phyloP scores from a whole-genome alignment of 30 jellyfish, hydroid and myxozoan genomes.

The Morbakka virulenta region DNA sequence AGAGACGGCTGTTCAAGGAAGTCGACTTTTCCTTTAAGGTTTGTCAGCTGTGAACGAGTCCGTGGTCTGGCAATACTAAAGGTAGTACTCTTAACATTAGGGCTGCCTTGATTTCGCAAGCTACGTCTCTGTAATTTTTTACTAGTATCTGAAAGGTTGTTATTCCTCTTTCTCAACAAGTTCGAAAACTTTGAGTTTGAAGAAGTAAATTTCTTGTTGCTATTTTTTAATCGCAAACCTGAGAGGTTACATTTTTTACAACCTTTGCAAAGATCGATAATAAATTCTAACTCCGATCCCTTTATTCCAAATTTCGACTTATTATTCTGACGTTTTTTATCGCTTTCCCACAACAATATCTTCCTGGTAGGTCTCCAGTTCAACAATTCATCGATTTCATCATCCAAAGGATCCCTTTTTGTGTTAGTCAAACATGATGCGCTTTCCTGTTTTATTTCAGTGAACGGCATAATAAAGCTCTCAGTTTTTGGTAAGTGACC shows the following conservation, averaged over 20 bases:
- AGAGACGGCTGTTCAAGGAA: background rate
- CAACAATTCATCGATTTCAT: background rate
- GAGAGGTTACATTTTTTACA: background rate
- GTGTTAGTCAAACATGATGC: no score
- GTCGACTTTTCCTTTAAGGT: background rate
- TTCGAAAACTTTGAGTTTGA: background rate
- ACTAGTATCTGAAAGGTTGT: background rate
- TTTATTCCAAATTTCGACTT: background rate
- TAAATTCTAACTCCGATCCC: background rate
- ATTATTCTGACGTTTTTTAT: no score
- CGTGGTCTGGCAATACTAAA: no score
- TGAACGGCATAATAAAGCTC: no score
- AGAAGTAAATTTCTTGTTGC: no score
- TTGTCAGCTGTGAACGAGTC: background rate
- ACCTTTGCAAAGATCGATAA: background rate
- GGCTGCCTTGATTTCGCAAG: background rate
- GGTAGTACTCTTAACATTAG: no score
- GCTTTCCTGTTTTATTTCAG: no score
- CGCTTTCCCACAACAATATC: background rate
- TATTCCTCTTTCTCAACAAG: no score
- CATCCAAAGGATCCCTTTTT: background rate
- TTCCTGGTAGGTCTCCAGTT: background rate
- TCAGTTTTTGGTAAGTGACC: no score
- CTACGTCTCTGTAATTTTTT: background rate
- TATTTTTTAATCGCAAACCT: background rate